Conservation (phyloP, 2,888 invertebrate genomes). For the Cephus runcator region DNA sequence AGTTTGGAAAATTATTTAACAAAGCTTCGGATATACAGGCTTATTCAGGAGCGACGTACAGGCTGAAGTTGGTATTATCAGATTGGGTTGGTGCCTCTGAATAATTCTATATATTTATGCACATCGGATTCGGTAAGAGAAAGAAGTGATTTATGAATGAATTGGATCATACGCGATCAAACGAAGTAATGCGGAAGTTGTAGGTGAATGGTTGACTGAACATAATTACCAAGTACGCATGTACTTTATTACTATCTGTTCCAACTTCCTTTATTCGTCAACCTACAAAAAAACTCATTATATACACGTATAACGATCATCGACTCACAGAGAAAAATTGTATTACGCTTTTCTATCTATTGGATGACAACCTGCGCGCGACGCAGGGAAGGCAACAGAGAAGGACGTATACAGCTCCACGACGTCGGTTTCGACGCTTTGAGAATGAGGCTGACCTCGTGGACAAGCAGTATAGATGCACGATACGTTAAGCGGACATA, state of each 20-base stretch:
- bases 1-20: not conserved
- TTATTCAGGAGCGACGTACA: too few species aligned
- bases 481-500: conserved; percentile 40
- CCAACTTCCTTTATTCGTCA: not conserved
- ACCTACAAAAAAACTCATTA: not conserved
- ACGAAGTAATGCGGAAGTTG: not conserved
- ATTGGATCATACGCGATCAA: not conserved
- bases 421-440: not conserved
- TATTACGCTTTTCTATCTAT: not conserved
- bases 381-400: not conserved
- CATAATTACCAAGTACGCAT: not conserved
- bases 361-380: not conserved
- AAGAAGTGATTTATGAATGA: not conserved
- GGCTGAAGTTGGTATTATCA: not conserved
- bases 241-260: not conserved
- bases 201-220: not conserved
- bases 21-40: not conserved
- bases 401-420: not conserved
- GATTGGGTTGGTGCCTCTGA: not conserved
- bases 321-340: not conserved
- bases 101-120: not conserved
- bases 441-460: not conserved
- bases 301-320: not conserved
- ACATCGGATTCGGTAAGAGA: not conserved
- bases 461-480: conserved; percentile 18